A percentile compares a stretch with the other conserved stretches of the same genome.
phyloP scores from a whole-genome alignment of 2,113 vertebrate genomes.

The Gobio gobio region DNA sequence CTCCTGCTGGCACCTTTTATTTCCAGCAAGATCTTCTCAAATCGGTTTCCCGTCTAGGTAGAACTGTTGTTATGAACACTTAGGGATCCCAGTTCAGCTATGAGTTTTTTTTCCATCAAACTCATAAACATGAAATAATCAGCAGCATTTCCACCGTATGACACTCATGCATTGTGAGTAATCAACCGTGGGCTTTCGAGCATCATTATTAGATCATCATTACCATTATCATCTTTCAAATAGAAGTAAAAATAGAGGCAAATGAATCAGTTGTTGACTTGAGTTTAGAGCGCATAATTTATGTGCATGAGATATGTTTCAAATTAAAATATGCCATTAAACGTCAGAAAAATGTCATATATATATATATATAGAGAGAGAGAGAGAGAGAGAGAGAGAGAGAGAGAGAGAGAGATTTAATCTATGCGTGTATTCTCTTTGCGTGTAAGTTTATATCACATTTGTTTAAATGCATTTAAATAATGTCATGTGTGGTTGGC shows the following conservation, averaged over 20 bases:
- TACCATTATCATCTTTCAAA: background rate
- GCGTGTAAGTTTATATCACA: no score
- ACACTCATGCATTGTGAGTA: background rate
- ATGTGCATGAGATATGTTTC: background rate
- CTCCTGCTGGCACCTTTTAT: no score
- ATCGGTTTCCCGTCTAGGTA: background rate
- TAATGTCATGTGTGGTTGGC: no score
- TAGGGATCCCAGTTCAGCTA: background rate
- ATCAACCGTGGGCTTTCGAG: background rate
- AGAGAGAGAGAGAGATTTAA: no score
- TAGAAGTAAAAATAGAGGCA: background rate
- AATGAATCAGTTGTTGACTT: background rate
- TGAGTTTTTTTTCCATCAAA: background rate
- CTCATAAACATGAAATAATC: background rate
- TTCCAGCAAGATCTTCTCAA: background rate
- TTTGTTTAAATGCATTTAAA: no score
- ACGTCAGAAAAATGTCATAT: no score
- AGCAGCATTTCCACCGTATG: background rate
- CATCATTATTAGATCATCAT: conserved; percentile 2
- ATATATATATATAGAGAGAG: no score
- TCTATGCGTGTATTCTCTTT: no score
- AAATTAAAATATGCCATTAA: background rate
- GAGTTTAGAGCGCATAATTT: background rate
- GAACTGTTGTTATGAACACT: background rate
- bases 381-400: no score